phyloP scores from a whole-genome alignment of 2,797 vertebrate species.

The Onychomys torridus region DNA sequence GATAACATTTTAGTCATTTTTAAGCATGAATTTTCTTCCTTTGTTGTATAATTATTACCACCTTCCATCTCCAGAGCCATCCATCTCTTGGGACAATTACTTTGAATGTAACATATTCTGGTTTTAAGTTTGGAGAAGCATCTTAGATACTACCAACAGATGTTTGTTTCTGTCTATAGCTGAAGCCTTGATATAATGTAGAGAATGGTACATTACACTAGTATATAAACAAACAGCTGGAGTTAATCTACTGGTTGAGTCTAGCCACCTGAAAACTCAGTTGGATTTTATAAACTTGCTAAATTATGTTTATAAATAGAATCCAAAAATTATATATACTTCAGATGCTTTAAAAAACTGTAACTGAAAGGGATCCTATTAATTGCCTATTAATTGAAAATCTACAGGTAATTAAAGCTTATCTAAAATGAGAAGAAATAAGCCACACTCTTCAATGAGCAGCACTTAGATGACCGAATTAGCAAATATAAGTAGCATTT shows the following conservation, averaged over 20 bases:
- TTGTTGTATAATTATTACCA: not conserved
- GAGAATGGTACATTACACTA: not conserved
- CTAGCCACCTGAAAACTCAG: not conserved
- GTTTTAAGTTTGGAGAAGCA: not conserved
- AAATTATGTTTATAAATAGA: slow-evolving; percentile 53
- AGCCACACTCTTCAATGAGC: slow-evolving; percentile 56
- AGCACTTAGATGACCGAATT: slow-evolving; percentile 32
- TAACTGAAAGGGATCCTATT: slow-evolving; percentile 35
- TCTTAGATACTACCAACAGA: not conserved
- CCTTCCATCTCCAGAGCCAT: not conserved
- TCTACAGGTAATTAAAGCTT: slow-evolving; percentile 10
- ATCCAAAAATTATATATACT: slow-evolving; percentile 23
- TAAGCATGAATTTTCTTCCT: not conserved
- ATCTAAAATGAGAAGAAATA: slow-evolving; percentile 2
- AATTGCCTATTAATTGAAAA: slow-evolving; percentile 46
- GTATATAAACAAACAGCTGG: not conserved
- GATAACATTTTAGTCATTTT: not conserved
- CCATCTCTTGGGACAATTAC: not conserved
- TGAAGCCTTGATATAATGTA: slow-evolving; percentile 50
- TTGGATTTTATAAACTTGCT: slow-evolving; percentile 3
- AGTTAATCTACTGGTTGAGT: slow-evolving; percentile 4
- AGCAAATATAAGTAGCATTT: slow-evolving; percentile 46
- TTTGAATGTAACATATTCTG: not conserved
- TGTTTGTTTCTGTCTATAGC: not conserved
- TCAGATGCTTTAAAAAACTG: not conserved